These are phyloP conservation scores for Thryonomys swinderianus DNA, from an alignment of 2,113 vertebrate genomes.

Conservation along the genomic window DNA sequence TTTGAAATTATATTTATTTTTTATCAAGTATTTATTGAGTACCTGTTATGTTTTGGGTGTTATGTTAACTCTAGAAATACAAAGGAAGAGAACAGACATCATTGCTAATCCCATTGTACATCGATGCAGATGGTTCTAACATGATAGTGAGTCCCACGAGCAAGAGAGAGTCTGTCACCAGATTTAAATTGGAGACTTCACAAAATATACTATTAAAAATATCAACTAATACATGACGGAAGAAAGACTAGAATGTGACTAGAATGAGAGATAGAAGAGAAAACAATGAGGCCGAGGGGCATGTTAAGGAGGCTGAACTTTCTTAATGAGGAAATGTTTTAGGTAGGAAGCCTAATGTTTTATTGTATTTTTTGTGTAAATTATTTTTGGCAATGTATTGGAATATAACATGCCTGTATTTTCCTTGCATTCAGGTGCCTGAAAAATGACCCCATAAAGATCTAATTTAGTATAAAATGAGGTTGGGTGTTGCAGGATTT, in stretches of 20 bases:
- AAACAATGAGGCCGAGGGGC: not conserved
- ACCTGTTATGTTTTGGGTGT: not conserved
- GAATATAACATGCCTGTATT: slow-evolving; percentile 18
- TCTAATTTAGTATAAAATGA: slow-evolving; percentile 36
- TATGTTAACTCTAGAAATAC: not conserved
- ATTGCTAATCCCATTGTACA: not conserved
- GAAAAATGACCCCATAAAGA: slow-evolving; percentile 33
- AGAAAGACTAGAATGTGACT: not conserved
- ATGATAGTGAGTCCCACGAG: not conserved
- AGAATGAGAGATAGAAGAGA: not conserved
- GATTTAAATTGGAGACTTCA: not conserved
- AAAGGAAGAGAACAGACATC: not conserved
- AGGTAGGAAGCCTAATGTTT: not conserved
- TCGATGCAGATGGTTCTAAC: not conserved
- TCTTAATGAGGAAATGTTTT: not conserved
- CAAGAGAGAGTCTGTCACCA: not conserved
- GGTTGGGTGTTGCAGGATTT: not conserved
- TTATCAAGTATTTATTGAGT: not conserved
- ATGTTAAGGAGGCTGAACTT: not conserved
- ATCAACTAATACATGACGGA: not conserved
- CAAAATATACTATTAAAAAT: not conserved
- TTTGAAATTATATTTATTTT: slow-evolving; percentile 42
- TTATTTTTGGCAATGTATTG: slow-evolving; percentile 44
- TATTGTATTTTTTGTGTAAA: slow-evolving; percentile 22
- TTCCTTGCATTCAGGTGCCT: slow-evolving; percentile 13